phyloP scores from a whole-genome alignment of 2,113 vertebrate species.

The Brachypteracias leptosomus region DNA sequence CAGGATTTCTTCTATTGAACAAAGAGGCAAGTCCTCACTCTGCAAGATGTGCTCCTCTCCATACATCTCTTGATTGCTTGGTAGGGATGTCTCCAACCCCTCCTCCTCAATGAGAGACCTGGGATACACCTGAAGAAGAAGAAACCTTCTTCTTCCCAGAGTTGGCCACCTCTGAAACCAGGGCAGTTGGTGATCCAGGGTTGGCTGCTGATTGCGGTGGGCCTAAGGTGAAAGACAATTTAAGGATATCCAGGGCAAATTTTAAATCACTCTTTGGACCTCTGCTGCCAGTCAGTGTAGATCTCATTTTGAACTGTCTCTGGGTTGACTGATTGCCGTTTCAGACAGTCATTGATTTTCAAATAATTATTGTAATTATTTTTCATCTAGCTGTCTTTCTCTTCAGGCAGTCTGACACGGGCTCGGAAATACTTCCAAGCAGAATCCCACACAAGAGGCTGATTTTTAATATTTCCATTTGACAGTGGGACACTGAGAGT shows the following conservation, averaged over 20 bases:
- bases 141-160: neutral
- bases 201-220: neutral
- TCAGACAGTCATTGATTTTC: constrained; percentile 38
- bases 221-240: neutral
- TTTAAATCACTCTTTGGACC: neutral
- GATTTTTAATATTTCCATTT: neutral
- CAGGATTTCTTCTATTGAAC: neutral
- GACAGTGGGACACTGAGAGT: neutral
- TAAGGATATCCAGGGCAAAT: neutral
- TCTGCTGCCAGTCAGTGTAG: neutral
- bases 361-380: constrained; percentile 43
- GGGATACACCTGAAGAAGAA: neutral
- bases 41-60: neutral
- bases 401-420: neutral
- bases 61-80: neutral
- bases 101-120: neutral
- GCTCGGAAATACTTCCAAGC: neutral
- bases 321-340: constrained; percentile 11
- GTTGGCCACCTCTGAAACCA: neutral
- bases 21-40: neutral
- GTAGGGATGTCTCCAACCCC: neutral
- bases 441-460: neutral
- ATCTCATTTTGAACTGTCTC: neutral
- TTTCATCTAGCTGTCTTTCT: neutral
- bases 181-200: neutral